Conservation (phyloP, 2,797 vertebrate species). For the Semaprochilodus insignis region DNA sequence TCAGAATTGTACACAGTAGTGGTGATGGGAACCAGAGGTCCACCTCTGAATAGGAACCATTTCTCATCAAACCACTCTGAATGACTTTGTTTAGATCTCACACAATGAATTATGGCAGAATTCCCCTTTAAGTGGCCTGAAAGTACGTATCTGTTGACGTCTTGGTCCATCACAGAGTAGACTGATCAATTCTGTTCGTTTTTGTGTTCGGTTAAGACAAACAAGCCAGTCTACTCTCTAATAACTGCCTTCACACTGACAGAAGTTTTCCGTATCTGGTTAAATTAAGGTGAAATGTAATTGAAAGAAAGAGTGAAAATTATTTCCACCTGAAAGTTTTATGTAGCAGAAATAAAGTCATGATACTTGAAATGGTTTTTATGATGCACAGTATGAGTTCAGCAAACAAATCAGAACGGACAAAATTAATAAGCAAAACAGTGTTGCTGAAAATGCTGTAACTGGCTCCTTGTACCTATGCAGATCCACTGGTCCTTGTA, state of each 20-base stretch:
- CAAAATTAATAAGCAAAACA: not conserved
- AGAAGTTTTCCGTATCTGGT: not conserved
- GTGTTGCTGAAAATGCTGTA: not conserved
- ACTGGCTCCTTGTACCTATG: not conserved
- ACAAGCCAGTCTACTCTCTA: not conserved
- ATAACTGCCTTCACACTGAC: not conserved
- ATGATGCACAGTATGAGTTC: no score
- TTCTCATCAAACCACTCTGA: no score
- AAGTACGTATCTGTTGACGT: not conserved
- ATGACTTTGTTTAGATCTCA: no score
- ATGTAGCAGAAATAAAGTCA: no score
- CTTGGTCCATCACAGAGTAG: no score
- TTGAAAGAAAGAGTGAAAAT: not conserved
- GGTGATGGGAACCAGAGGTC: no score
- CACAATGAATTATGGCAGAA: no score
- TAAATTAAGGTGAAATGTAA: not conserved
- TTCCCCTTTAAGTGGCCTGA: not conserved
- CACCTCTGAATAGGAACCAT: no score
- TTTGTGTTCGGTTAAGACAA: not conserved
- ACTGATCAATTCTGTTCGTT: not conserved
- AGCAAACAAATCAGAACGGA: not conserved
- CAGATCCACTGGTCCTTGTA: not conserved
- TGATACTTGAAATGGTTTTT: no score
- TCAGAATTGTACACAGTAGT: no score
- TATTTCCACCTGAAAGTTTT: no score